Conservation (phyloP, 2,888 invertebrate species). For the Thecophora atra region DNA sequence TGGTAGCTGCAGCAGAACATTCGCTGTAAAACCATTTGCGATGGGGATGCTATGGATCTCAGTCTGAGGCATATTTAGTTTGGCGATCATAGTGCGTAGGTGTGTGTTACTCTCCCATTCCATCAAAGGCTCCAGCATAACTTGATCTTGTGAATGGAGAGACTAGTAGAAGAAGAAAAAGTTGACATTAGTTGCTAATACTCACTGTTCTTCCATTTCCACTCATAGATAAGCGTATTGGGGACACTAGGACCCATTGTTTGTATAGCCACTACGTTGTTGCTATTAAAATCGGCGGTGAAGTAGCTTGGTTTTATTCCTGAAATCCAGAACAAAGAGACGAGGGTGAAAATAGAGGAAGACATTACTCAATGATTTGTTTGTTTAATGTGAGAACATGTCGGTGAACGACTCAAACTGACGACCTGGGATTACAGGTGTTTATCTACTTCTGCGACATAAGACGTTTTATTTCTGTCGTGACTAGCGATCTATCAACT, state of each 20-base stretch:
- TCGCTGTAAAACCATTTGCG: conserved; percentile 73
- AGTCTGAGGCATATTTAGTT: conserved; percentile 70
- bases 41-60: conserved; percentile 73
- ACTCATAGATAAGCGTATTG: conserved; percentile 71
- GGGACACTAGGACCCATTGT: conserved; percentile 90
- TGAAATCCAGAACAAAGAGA: conserved; percentile 30
- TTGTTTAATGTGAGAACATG: background rate
- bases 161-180: background rate
- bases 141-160: conserved; percentile 48
- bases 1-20: conserved; percentile 80
- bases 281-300: conserved; percentile 75
- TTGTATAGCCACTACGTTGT: conserved; percentile 76
- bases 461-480: background rate
- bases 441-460: background rate
- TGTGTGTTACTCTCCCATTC: conserved; percentile 77
- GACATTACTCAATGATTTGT: no score
- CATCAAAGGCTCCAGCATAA: conserved; percentile 52
- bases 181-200: conserved; percentile 5
- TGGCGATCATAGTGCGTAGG: conserved; percentile 67
- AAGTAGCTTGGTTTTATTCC: conserved; percentile 60
- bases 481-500: no score
- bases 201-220: conserved; percentile 56
- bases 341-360: background rate
- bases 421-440: background rate
- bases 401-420: background rate